phyloP scores from a whole-genome alignment of 2,113 vertebrate species.

The Mola mola region DNA sequence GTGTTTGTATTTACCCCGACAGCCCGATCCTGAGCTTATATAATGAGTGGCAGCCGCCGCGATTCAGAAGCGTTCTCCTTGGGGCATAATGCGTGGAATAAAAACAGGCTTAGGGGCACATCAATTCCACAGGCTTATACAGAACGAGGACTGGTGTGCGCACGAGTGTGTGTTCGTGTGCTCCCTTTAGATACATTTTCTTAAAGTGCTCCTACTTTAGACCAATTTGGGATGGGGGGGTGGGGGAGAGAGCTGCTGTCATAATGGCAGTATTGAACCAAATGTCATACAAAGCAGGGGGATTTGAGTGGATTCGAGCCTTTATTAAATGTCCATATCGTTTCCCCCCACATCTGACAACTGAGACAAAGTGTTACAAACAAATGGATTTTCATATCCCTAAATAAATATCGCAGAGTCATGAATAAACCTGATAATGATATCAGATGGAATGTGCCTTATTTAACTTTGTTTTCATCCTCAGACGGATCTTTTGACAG shows the following conservation, averaged over 20 bases:
- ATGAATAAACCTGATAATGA: slow-evolving; percentile 51
- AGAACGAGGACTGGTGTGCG: slow-evolving; percentile 14
- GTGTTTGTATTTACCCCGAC: slow-evolving; percentile 54
- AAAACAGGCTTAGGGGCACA: slow-evolving; percentile 69
- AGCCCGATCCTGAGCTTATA: slow-evolving; percentile 70
- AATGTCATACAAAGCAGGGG: slow-evolving; percentile 65
- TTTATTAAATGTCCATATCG: slow-evolving; percentile 64
- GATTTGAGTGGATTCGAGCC: slow-evolving; percentile 63
- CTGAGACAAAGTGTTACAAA: slow-evolving; percentile 66
- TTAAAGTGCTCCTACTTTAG: slow-evolving; percentile 36
- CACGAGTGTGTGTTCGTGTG: slow-evolving; percentile 1
- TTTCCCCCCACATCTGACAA: slow-evolving; percentile 62
- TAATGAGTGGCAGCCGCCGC: slow-evolving; percentile 61
- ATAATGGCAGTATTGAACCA: slow-evolving; percentile 73
- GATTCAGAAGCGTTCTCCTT: slow-evolving; percentile 63
- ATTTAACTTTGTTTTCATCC: slow-evolving; percentile 46
- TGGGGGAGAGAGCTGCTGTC: too few relatives aligned
- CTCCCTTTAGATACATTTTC: slow-evolving; percentile 41
- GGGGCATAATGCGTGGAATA: slow-evolving; percentile 69
- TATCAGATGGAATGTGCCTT: slow-evolving; percentile 44
- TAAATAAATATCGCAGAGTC: slow-evolving; percentile 53
- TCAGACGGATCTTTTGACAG: slow-evolving; percentile 40
- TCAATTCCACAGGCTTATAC: slow-evolving; percentile 74
- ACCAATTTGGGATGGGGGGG: slow-evolving; percentile 7
- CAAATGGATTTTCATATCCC: slow-evolving; percentile 67